These are phyloP conservation scores for Tachina lurida DNA, from an alignment of 2,888 invertebrate species.

Conservation along the genomic window DNA sequence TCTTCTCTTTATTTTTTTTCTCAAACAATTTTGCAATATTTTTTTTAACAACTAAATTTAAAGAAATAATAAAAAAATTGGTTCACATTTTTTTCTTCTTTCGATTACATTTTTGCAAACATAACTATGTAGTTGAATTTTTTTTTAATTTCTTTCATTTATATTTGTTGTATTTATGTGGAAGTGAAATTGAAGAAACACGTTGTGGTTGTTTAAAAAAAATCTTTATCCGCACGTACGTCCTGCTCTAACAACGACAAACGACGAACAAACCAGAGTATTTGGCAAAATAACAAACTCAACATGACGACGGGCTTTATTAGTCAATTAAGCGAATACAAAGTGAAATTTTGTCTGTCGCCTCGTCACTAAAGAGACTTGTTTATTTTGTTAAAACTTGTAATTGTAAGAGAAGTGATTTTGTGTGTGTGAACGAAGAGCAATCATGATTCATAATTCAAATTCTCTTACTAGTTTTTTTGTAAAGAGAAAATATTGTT, in stretches of 20 bases:
- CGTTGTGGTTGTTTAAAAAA: constrained; percentile 45
- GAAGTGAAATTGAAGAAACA: constrained; percentile 16
- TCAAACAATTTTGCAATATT: not conserved
- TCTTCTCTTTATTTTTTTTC: not conserved
- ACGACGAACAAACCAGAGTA: constrained; percentile 71
- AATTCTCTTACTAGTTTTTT: not conserved
- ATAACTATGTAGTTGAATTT: not conserved
- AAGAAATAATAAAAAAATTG: constrained; percentile 5
- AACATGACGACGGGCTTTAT: constrained; percentile 5
- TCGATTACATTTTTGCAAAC: not conserved
- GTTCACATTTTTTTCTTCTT: not conserved
- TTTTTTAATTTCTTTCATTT: not conserved
- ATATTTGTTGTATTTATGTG: not conserved
- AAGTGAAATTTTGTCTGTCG: not conserved
- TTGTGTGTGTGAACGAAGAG: not conserved
- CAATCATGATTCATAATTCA: not conserved
- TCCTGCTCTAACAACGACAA: constrained; percentile 71
- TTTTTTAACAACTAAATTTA: constrained; percentile 1
- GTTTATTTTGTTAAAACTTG: not conserved
- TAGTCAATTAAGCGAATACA: constrained; percentile 22
- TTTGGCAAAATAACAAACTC: constrained; percentile 62
- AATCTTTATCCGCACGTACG: constrained; percentile 71
- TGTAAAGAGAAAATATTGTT: not conserved
- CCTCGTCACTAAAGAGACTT: constrained; percentile 10
- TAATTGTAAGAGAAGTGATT: not conserved